These are phyloP conservation scores for Pogonus chalceus DNA, from an alignment of 1,140 invertebrate species.

Conservation along the genomic window DNA sequence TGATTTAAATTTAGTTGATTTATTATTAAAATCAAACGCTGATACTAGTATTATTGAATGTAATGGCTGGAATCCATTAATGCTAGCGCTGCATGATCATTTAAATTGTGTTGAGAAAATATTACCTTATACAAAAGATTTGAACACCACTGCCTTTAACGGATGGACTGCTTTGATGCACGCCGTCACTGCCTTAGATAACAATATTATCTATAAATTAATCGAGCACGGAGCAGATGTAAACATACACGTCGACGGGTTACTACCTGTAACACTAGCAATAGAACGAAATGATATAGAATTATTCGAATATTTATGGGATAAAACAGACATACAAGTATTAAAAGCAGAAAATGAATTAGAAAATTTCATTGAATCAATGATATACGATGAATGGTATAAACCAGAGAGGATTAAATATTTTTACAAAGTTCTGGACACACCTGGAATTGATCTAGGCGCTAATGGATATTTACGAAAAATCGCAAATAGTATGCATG, in stretches of 20 bases:
- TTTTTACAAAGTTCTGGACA: not conserved
- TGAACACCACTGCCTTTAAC: not conserved
- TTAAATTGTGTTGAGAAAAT: not conserved
- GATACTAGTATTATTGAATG: not conserved
- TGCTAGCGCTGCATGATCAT: not conserved
- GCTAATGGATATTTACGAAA: not conserved
- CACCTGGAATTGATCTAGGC: not conserved
- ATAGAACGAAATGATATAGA: not conserved
- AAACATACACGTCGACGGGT: not conserved
- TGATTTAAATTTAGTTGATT: not conserved
- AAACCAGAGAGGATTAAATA: not conserved
- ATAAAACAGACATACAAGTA: not conserved
- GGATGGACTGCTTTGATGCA: not conserved
- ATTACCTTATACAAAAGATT: not conserved
- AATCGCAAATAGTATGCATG: not conserved
- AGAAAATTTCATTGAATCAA: not conserved
- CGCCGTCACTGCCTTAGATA: not conserved
- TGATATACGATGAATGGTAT: not conserved
- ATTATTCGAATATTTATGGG: not conserved
- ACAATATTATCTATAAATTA: not conserved
- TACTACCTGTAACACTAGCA: not conserved
- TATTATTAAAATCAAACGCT: not conserved
- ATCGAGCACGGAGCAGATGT: not conserved
- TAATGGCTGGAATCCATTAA: not conserved
- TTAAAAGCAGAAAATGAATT: not conserved